Evolutionary conservation across 2,797 vertebrate genomes (phyloP).

Genomic region (Mormyrus proboscirostris): DNA sequence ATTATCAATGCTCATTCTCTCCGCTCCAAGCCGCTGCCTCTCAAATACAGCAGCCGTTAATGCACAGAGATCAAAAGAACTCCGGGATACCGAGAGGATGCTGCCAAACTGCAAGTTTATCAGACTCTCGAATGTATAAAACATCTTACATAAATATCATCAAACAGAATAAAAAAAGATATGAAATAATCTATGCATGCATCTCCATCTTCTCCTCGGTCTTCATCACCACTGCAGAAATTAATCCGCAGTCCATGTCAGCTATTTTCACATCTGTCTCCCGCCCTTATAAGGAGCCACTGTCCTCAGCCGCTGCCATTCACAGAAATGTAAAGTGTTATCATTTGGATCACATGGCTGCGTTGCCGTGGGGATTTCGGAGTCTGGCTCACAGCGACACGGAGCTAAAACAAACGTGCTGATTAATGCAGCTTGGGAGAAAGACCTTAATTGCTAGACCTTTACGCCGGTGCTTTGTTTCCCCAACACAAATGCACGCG

Average conservation of each 20-base stretch:
- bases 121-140: not conserved
- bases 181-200: not conserved
- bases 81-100: not conserved
- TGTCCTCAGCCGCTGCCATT: not conserved
- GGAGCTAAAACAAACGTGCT: not conserved
- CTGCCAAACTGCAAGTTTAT: not conserved
- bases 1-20: not conserved
- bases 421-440: not conserved
- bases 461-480: not conserved
- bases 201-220: not conserved
- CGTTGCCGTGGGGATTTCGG: not conserved
- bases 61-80: not conserved
- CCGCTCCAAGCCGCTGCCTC: not conserved
- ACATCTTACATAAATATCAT: not conserved
- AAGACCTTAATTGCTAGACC: not conserved
- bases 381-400: not conserved
- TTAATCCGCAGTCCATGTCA: not conserved
- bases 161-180: not conserved
- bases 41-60: not conserved
- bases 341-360: not conserved
- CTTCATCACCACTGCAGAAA: not conserved
- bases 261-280: not conserved
- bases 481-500: not conserved
- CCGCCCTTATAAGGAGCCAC: not conserved
- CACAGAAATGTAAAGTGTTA: constrained; percentile 2